Evolutionary conservation across 23 tunicate species (phyloP).

Genomic region (Ciona savignyi): DNA sequence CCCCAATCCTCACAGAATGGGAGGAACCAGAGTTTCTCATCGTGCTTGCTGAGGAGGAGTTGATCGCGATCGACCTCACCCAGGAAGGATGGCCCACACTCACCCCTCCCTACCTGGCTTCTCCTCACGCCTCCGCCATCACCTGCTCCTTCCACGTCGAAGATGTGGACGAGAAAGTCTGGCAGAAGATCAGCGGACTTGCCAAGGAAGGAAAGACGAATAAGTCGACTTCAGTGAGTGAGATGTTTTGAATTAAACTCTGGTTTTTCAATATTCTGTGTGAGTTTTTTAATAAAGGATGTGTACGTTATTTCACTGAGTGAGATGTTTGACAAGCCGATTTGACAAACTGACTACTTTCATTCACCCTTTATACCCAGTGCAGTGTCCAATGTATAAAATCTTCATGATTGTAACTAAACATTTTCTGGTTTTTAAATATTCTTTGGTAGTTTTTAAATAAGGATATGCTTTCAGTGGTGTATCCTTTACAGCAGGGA

Average conservation of each 20-base stretch:
- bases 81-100: slow-evolving; percentile 75
- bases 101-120: slow-evolving; percentile 91
- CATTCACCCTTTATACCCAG: too few relatives aligned
- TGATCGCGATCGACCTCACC: slow-evolving; percentile 76
- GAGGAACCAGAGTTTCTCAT: slow-evolving; percentile 81
- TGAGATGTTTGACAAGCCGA: too few relatives aligned
- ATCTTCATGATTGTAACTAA: too few relatives aligned
- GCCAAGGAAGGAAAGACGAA: slow-evolving; percentile 3
- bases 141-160: slow-evolving; percentile 65
- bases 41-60: slow-evolving; percentile 85
- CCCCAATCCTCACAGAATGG: slow-evolving; percentile 17
- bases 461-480: too few relatives aligned
- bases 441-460: too few relatives aligned
- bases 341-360: too few relatives aligned
- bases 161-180: slow-evolving; percentile 32
- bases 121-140: slow-evolving; percentile 93
- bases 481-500: too few relatives aligned
- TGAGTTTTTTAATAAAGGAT: too few relatives aligned
- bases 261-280: too few relatives aligned
- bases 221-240: slow-evolving; percentile 19
- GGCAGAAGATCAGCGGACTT: slow-evolving; percentile 52
- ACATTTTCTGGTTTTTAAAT: too few relatives aligned
- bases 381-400: too few relatives aligned
- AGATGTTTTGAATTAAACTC: not conserved
- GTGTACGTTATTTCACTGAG: too few relatives aligned